Percentiles rank a stretch among this genome's conserved stretches.
Evolutionary conservation across 2,797 vertebrate species (phyloP).

Genomic region (Tokudaia tokunoshimensis): DNA sequence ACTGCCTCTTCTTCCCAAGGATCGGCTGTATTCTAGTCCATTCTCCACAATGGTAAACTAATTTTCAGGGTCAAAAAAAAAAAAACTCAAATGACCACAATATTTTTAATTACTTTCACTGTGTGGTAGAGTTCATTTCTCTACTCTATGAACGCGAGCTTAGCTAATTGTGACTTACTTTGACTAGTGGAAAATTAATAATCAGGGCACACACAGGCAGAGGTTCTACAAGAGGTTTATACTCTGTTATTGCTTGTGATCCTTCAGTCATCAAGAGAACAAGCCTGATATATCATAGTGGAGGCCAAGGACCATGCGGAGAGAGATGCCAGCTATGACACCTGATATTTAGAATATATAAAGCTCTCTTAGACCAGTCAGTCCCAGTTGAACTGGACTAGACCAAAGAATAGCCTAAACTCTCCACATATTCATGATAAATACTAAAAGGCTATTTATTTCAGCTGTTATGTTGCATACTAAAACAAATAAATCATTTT

Average conservation of each 20-base stretch:
- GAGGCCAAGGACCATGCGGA: background rate
- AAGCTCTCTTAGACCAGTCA: background rate
- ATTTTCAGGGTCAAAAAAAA: background rate
- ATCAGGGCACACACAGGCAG: background rate
- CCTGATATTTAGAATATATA: background rate
- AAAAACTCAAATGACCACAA: background rate
- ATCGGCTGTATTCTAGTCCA: conserved; percentile 44
- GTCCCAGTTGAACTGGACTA: background rate
- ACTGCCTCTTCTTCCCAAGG: conserved; percentile 20
- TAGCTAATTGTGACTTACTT: background rate
- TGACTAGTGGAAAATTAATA: conserved; percentile 1
- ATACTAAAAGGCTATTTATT: conserved; percentile 42
- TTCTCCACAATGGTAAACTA: conserved; percentile 39
- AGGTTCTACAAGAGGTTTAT: background rate
- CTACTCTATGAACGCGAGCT: conserved; percentile 26
- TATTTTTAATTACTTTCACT: conserved; percentile 8
- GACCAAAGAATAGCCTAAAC: conserved; percentile 2
- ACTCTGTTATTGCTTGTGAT: conserved; percentile 40
- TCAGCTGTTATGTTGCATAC: conserved; percentile 1
- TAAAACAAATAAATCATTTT: conserved; percentile 34
- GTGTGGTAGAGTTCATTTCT: conserved; percentile 40
- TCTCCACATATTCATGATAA: conserved; percentile 17
- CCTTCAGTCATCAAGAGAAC: background rate
- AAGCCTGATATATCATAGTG: background rate
- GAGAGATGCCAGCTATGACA: background rate